Percentiles rank a stretch among this genome's conserved stretches.
Conservation (phyloP, 2,797 vertebrate genomes). For the Chaetophractus vellerosus region DNA sequence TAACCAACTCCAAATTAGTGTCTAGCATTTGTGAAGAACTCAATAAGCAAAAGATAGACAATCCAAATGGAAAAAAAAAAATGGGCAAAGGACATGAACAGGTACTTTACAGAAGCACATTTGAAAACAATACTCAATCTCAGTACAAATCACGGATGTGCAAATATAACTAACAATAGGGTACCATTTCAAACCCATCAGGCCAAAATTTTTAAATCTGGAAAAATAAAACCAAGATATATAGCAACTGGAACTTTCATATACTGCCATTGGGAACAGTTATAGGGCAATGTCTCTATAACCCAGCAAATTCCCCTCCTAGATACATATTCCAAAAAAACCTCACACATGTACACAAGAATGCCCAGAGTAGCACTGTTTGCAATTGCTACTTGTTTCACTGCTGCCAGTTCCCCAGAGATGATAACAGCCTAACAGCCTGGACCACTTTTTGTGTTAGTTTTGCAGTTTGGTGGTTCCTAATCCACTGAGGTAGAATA, state of each 20-base stretch:
- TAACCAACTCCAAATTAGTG: neutral
- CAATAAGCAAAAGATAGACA: neutral
- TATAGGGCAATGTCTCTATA: neutral
- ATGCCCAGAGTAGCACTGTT: neutral
- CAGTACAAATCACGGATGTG: neutral
- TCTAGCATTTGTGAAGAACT: neutral
- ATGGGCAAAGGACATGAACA: neutral
- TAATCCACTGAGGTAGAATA: neutral
- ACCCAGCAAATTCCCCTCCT: neutral
- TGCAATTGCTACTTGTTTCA: neutral
- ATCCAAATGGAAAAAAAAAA: neutral
- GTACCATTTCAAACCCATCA: neutral
- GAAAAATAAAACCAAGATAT: neutral
- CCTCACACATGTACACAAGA: neutral
- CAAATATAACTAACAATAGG: constrained; percentile 6
- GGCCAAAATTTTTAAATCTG: neutral
- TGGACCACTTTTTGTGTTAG: rapidly evolving
- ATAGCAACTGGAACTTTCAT: neutral
- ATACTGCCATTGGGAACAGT: neutral
- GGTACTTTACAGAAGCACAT: neutral
- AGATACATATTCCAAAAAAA: neutral
- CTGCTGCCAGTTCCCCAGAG: neutral
- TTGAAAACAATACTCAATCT: neutral
- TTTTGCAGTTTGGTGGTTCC: neutral
- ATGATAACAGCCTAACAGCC: neutral